Base-by-base conservation (phyloP, 2,888 invertebrate genomes). In the Prenolepis imparis region DNA sequence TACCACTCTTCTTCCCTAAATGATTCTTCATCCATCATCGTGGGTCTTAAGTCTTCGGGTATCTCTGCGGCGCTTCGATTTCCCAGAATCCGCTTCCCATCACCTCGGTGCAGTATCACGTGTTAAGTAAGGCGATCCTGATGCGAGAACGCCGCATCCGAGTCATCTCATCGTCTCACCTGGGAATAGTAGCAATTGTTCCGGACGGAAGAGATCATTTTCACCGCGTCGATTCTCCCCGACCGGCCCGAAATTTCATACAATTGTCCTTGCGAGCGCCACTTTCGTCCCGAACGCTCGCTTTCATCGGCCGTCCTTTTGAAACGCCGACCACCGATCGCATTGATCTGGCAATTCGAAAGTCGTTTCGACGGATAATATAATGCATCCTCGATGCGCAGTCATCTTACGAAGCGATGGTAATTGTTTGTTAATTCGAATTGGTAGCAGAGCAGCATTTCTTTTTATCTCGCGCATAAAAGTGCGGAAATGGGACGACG, bases 1-100 rank as follows among this genome's bases (percentile, higher is more conserved):
- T 84, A 75, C 87, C 90, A 89, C 91, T 90, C 91, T 91, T 92
- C 92, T 91, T 92, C 89, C 92, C 91, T 93, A 93, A 94, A 94
- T 94, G 94, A 94, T 94, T 94, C 91, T 92, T 90, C 94, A 94
- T 94, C 93, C 93, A 94, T 94, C 94, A 94, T 94, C 88, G 82
- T 80, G 87, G 87, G 86, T 90, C 91, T 90, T 90, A 2, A 92
- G 91, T 91, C 90, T 90, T 86, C 90, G 91, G 32, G 32, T 28
- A 32, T 52, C 72, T 83, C 87, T 86, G 86, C 83, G 87, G 87
- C 89, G 86, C 84, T 52, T 89, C 90, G 86, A 87, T 89, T 88
- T 88, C 85, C 84, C 85, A 87, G 86, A 88, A 90, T 87, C 70
- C 75, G 80, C 70, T 88, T 88, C 89, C 82, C 87, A 84, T 57